Evolutionary conservation across 1,140 invertebrate species (phyloP).

Genomic region (Drosophila gunungcola): DNA sequence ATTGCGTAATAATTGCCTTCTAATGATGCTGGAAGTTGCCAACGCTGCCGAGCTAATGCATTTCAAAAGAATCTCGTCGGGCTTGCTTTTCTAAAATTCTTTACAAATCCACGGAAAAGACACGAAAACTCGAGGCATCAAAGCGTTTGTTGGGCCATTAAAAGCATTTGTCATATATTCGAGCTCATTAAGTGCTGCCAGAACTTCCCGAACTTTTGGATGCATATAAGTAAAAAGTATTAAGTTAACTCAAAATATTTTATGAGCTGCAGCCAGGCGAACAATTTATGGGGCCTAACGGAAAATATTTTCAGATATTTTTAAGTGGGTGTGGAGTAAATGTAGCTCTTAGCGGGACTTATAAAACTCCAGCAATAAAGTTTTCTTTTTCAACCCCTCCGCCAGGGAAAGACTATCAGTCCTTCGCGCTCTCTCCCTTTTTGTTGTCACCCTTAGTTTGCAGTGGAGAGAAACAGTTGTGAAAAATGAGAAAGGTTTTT

Average conservation of each 20-base stretch:
- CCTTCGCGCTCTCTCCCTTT: not conserved
- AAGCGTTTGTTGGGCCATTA: constrained; percentile 60
- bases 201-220: constrained; percentile 38
- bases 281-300: constrained; percentile 56
- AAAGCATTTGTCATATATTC: constrained; percentile 71
- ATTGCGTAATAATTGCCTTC: constrained; percentile 32
- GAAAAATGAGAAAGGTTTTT: constrained; percentile 36
- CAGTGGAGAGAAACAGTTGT: constrained; percentile 20
- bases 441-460: constrained; percentile 14
- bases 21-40: constrained; percentile 21
- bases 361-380: constrained; percentile 11
- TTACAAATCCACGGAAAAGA: constrained; percentile 38
- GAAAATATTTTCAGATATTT: constrained; percentile 35
- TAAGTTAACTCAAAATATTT: constrained; percentile 57
- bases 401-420: not conserved
- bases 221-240: constrained; percentile 38
- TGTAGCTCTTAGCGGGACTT: constrained; percentile 17
- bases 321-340: constrained; percentile 27
- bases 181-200: constrained; percentile 50
- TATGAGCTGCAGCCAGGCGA: constrained; percentile 55
- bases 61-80: constrained; percentile 10
- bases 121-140: constrained; percentile 34
- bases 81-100: constrained; percentile 27
- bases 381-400: constrained; percentile 20
- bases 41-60: constrained; percentile 16